Percentiles rank a stretch among this genome's conserved stretches.
These are phyloP conservation scores for Tyto alba DNA, from an alignment of 2,113 vertebrate genomes.

Conservation along the genomic window DNA sequence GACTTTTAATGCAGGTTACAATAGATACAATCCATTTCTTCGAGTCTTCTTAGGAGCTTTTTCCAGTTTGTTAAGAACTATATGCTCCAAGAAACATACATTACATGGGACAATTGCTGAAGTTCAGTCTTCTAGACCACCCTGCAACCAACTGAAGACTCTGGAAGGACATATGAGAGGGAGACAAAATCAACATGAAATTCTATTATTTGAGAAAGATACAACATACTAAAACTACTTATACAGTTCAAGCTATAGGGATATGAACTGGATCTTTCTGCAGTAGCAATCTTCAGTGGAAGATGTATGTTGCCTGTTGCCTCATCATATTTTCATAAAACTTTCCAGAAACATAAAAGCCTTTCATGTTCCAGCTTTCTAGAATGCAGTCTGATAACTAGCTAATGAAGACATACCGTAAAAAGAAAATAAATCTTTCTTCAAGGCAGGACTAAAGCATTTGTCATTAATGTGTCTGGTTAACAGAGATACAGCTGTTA, in stretches of 20 bases:
- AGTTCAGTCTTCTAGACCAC: neutral
- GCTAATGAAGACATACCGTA: slow-evolving; percentile 44
- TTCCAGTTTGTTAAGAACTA: neutral
- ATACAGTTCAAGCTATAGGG: neutral
- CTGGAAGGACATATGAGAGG: neutral
- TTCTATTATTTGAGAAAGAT: neutral
- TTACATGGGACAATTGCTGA: neutral
- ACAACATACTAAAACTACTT: neutral
- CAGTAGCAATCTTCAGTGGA: neutral
- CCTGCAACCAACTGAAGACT: neutral
- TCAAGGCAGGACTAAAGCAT: slow-evolving; percentile 1
- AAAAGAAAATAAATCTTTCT: slow-evolving; percentile 35
- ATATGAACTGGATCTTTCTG: neutral
- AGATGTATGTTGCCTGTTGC: neutral
- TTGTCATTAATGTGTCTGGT: slow-evolving; percentile 51
- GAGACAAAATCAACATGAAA: neutral
- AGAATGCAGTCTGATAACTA: slow-evolving; percentile 31
- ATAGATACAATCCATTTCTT: neutral
- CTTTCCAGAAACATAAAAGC: neutral
- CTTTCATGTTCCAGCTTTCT: neutral
- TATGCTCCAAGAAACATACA: neutral
- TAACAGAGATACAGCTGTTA: slow-evolving; percentile 45
- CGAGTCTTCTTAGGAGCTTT: neutral
- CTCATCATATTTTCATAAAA: neutral
- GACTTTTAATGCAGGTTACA: neutral